These are phyloP conservation scores for Drosophila varians DNA, from an alignment of 1,140 invertebrate genomes.

Conservation along the genomic window DNA sequence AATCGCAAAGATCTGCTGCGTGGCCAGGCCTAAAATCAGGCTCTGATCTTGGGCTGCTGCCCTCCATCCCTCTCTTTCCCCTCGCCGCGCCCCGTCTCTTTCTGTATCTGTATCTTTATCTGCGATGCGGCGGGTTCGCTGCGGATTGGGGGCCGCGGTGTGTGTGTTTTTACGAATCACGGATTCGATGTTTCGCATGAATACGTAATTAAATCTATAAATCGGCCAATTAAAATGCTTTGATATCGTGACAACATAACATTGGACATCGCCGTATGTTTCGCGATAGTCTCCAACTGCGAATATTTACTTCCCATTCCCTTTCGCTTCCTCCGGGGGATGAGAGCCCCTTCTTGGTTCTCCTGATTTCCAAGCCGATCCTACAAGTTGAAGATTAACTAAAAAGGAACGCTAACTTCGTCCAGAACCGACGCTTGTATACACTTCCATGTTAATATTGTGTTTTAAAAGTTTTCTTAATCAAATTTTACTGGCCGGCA, in stretches of 20 bases:
- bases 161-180: constrained; percentile 84
- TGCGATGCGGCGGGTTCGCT: constrained; percentile 5
- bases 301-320: constrained; percentile 13
- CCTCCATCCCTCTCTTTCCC: constrained; percentile 20
- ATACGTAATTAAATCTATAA: constrained; percentile 84
- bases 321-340: neutral
- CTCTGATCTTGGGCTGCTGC: constrained; percentile 50
- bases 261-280: constrained; percentile 73
- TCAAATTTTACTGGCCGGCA: too few species aligned
- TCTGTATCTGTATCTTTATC: constrained; percentile 36
- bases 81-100: constrained; percentile 1
- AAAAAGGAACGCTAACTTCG: neutral
- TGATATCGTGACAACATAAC: constrained; percentile 84
- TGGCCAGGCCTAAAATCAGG: constrained; percentile 58
- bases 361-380: constrained; percentile 10
- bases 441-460: too few species aligned
- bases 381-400: constrained; percentile 37
- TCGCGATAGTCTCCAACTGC: constrained; percentile 24
- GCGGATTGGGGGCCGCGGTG: constrained; percentile 64
- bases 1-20: constrained; percentile 80
- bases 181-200: constrained; percentile 84
- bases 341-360: neutral
- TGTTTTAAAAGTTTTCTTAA: too few species aligned
- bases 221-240: constrained; percentile 84
- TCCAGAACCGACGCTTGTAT: neutral